A percentile compares a stretch with the other conserved stretches of the same genome.
Conservation (phyloP, 2,113 vertebrate species). For the Edolisoma coerulescens region DNA sequence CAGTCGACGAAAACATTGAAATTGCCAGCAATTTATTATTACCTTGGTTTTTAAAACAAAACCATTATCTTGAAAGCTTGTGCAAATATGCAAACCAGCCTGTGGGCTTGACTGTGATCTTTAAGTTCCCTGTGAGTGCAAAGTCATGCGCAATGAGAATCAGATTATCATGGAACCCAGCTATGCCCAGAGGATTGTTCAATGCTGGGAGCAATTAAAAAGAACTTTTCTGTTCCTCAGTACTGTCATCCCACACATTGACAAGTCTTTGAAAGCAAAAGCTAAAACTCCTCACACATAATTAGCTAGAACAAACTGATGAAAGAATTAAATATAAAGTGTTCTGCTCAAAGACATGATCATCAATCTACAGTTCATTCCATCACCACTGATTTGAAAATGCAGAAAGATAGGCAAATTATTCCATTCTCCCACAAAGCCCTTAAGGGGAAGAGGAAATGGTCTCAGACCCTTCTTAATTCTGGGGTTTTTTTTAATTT, state of each 20-base stretch:
- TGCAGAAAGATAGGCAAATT: background rate
- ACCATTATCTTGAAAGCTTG: background rate
- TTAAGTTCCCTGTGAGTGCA: background rate
- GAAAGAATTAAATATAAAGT: conserved; percentile 54
- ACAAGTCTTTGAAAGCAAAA: conserved; percentile 64
- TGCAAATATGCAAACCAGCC: background rate
- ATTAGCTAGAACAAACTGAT: conserved; percentile 58
- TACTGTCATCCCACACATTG: conserved; percentile 48
- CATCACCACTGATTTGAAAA: conserved; percentile 14
- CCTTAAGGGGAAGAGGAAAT: background rate
- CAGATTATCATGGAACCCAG: background rate
- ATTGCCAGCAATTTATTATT: background rate
- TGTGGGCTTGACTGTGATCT: background rate
- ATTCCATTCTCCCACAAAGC: background rate
- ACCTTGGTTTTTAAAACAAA: background rate
- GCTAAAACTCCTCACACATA: conserved; percentile 52
- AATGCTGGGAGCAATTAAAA: conserved; percentile 37
- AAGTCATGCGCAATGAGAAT: background rate
- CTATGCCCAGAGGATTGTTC: conserved; percentile 18
- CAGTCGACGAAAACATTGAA: background rate
- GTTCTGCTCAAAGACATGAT: conserved; percentile 39
- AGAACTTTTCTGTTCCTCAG: conserved; percentile 7
- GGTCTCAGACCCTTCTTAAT: background rate
- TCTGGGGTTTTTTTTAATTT: background rate
- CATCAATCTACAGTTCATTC: conserved; percentile 30